Evolutionary conservation across 2,797 vertebrate species (phyloP).

Genomic region (Tokudaia muenninki): DNA sequence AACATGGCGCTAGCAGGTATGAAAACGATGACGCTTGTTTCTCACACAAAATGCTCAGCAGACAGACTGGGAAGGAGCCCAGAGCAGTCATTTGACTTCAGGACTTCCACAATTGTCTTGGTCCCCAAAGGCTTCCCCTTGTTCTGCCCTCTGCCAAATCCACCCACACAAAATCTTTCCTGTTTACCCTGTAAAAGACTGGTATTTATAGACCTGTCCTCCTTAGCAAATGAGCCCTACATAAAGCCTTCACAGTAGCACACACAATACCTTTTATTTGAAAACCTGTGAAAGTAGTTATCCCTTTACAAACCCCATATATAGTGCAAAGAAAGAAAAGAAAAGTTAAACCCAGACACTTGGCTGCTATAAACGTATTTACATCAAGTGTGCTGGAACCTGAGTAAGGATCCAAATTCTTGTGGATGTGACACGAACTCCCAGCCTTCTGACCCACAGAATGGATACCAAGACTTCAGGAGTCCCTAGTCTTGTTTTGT

Average conservation of each 20-base stretch:
- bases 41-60: conserved; percentile 46
- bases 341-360: neutral
- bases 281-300: conserved; percentile 40
- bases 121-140: neutral
- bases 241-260: neutral
- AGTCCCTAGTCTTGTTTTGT: neutral
- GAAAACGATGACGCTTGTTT: conserved; percentile 23
- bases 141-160: conserved; percentile 67
- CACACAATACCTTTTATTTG: neutral
- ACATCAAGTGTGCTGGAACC: neutral
- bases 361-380: neutral
- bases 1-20: neutral
- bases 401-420: neutral
- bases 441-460: neutral
- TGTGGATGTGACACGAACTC: neutral
- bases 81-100: conserved; percentile 67
- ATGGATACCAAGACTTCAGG: neutral
- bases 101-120: conserved; percentile 65
- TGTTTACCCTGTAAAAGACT: conserved; percentile 74
- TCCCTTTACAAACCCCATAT: neutral
- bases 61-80: conserved; percentile 75
- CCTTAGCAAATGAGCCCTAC: neutral
- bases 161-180: conserved; percentile 77
- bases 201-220: conserved; percentile 40
- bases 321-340: conserved; percentile 54